phyloP scores from a whole-genome alignment of 2,113 vertebrate genomes.

The Pterocles orientalis region DNA sequence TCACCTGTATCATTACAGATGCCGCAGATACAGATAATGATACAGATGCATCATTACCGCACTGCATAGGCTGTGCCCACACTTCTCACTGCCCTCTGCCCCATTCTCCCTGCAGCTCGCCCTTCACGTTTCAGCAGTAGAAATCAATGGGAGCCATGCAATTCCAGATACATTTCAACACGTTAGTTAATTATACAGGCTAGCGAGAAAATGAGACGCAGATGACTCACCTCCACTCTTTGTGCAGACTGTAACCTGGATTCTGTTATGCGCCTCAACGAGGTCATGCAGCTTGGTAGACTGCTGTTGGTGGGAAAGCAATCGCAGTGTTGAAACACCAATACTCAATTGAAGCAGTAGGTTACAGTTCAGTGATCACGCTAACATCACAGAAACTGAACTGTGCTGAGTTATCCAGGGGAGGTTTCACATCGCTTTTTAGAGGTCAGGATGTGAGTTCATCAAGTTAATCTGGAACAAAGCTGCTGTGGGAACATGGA shows the following conservation, averaged over 20 bases:
- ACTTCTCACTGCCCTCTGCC: background rate
- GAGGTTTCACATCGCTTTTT: background rate
- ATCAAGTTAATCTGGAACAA: background rate
- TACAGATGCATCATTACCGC: background rate
- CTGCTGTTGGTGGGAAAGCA: constrained; percentile 62
- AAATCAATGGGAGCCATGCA: background rate
- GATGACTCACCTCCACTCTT: constrained; percentile 62
- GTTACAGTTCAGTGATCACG: background rate
- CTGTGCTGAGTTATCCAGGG: background rate
- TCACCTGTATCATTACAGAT: background rate
- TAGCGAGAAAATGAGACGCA: background rate
- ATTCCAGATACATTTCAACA: background rate
- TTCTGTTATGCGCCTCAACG: constrained; percentile 65
- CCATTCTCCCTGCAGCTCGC: background rate
- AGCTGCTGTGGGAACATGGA: background rate
- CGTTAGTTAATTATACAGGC: background rate
- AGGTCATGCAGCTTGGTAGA: constrained; percentile 69
- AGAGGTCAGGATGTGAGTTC: background rate
- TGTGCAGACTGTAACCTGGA: constrained; percentile 47
- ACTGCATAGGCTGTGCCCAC: background rate
- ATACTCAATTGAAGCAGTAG: background rate
- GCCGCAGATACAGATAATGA: background rate
- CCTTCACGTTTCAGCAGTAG: background rate
- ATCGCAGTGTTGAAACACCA: background rate
- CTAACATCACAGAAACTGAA: background rate